Base-by-base conservation (phyloP, 2,888 invertebrate species). In the Branchellion lobata region DNA sequence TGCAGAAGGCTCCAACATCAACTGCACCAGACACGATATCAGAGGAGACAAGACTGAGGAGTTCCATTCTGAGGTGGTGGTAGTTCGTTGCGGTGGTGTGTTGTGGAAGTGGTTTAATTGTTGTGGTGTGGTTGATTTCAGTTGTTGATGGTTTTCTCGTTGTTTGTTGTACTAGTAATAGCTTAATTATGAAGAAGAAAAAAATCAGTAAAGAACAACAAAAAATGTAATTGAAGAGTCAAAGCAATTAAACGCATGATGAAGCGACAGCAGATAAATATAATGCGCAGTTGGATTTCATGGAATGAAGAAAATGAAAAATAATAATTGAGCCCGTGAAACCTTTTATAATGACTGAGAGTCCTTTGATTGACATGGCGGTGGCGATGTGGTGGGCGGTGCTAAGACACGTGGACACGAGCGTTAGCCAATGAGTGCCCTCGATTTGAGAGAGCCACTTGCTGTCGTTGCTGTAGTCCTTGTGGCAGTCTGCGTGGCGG, bases 1-100 rank as follows among this genome's bases (percentile, higher is more conserved):
- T 88, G 90, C 93, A 86, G 92, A 89, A 0, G 94, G 92, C 89
- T 98, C 97, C 79, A 95, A 87, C 71, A 96, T 89, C 77, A 97
- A 88, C 89, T 97, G 96, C 18, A 92, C 92, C 81, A 98, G 89
- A 84, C 93, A 93, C 75, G 95, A 93, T 29, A 88, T 83, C 69
- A 95, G 90, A 83, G 95, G 93, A 85, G 93, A 92, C 87, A 94
- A 90, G 88, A 97, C 97, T 83, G 94, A 91, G 1, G 94, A 71
- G 8, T 40, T 51, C 27, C 18, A n/a, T 61, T 80, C 80, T 80
- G 51, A 1, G 33, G 27, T 40, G 24, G 1, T 29, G 33, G n/a
- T 33, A 1, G 21, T 40, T 5, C 40, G 5, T 40, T 40, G 40
- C 8, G n/a, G n/a, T n/a, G n/a, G n/a, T n/a, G n/a, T n/a, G n/a